These are phyloP conservation scores for Temnopleurus reevesii DNA, from an alignment of 53 echinoderm and acorn worm genomes.

Conservation along the genomic window DNA sequence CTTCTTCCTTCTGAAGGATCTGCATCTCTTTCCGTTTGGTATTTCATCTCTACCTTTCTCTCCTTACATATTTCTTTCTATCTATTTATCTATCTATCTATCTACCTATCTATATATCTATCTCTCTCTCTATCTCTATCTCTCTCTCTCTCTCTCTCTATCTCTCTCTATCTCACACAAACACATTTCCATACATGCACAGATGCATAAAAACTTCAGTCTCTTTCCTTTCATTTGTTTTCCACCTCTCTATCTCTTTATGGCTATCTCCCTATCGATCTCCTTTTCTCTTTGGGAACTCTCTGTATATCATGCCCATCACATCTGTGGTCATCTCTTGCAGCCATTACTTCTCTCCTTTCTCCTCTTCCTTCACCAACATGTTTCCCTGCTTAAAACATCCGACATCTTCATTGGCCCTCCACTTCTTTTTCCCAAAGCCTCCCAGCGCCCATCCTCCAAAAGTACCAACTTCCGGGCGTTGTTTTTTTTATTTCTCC, in stretches of 20 bases:
- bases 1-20: no score
- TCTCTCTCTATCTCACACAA: no score
- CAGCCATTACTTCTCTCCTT: background rate
- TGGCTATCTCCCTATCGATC: background rate
- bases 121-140: no score
- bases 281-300: background rate
- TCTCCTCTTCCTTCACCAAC: background rate
- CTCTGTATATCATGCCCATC: background rate
- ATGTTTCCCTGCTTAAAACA: conserved; percentile 11
- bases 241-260: background rate
- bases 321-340: background rate
- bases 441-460: background rate
- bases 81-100: background rate
- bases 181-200: no score
- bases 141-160: no score
- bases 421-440: background rate
- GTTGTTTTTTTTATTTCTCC: background rate
- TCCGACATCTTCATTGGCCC: background rate
- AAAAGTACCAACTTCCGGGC: conserved; percentile 20
- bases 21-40: no score
- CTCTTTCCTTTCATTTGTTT: background rate
- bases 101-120: no score
- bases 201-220: no score
- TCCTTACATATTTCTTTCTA: background rate
- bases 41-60: no score